Evolutionary conservation across 2,113 vertebrate species (phyloP).

Genomic region (Pan paniscus): DNA sequence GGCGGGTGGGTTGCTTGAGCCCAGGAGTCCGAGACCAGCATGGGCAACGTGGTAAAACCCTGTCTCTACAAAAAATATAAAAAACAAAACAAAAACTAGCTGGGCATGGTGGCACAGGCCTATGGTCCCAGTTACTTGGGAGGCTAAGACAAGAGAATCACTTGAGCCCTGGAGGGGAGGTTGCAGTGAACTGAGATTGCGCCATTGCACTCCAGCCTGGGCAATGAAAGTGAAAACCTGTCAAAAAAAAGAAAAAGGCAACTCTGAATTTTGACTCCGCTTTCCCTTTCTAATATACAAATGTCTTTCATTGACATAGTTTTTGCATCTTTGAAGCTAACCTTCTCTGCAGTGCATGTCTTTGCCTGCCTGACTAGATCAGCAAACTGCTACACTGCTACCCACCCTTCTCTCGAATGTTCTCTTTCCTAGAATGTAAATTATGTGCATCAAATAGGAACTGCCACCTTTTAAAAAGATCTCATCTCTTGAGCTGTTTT

Average conservation of each 20-base stretch:
- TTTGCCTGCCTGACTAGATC: background rate
- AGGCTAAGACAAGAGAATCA: no score
- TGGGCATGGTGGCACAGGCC: background rate
- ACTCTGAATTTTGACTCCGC: background rate
- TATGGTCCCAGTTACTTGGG: background rate
- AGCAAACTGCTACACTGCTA: background rate
- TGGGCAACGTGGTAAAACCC: background rate
- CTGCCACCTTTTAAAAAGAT: background rate
- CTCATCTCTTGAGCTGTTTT: background rate
- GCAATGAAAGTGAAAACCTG: no score
- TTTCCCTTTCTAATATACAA: background rate
- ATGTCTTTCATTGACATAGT: background rate
- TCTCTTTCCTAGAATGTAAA: background rate
- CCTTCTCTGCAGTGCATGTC: background rate
- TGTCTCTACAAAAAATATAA: background rate
- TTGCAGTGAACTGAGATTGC: background rate
- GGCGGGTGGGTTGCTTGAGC: background rate
- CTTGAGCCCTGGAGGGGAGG: no score
- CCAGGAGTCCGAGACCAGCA: background rate
- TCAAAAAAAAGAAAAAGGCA: background rate
- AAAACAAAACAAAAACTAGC: background rate
- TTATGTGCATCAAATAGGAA: background rate
- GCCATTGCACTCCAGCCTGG: no score
- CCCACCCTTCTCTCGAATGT: background rate
- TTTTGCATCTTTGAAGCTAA: background rate